Conservation (phyloP, 2,113 vertebrate species). For the Syngnathoides biaculeatus region DNA sequence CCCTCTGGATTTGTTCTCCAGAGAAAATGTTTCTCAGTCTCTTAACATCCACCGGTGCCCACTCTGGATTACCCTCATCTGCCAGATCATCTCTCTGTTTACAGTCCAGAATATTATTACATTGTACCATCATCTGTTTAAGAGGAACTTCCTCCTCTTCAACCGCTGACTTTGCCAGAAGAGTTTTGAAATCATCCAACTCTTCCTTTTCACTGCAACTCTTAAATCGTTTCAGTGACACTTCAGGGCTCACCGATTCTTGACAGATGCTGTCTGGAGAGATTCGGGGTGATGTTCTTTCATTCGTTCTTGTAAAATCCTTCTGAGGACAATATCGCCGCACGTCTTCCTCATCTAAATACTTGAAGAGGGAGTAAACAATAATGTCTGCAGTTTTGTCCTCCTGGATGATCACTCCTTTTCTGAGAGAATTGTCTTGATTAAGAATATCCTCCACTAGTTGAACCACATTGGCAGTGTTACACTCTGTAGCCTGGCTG, state of each 20-base stretch:
- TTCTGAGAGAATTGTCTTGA: conserved; percentile 77
- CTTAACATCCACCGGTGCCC: conserved; percentile 65
- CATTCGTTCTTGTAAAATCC: neutral
- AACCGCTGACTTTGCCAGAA: conserved; percentile 74
- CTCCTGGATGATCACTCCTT: conserved; percentile 87
- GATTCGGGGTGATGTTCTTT: conserved; percentile 29
- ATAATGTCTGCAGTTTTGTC: conserved; percentile 72
- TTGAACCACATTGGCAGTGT: conserved; percentile 77
- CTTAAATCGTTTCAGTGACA: conserved; percentile 76
- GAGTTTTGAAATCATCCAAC: conserved; percentile 78
- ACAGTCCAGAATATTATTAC: conserved; percentile 16
- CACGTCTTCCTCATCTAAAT: conserved; percentile 67
- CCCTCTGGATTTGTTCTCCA: conserved; percentile 33
- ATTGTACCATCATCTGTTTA: conserved; percentile 16
- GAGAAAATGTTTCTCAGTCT: conserved; percentile 65
- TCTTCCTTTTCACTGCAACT: conserved; percentile 90
- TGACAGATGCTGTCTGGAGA: conserved; percentile 57
- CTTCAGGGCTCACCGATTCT: conserved; percentile 60
- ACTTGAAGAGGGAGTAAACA: conserved; percentile 81
- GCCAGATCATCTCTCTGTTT: conserved; percentile 46
- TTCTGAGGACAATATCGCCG: conserved; percentile 51
- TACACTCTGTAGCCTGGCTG: conserved; percentile 67
- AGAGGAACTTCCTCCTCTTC: conserved; percentile 49
- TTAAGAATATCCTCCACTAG: conserved; percentile 82
- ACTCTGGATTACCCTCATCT: conserved; percentile 53